Evolutionary conservation across 2,113 vertebrate species (phyloP).

Genomic region (Hipposideros armiger): DNA sequence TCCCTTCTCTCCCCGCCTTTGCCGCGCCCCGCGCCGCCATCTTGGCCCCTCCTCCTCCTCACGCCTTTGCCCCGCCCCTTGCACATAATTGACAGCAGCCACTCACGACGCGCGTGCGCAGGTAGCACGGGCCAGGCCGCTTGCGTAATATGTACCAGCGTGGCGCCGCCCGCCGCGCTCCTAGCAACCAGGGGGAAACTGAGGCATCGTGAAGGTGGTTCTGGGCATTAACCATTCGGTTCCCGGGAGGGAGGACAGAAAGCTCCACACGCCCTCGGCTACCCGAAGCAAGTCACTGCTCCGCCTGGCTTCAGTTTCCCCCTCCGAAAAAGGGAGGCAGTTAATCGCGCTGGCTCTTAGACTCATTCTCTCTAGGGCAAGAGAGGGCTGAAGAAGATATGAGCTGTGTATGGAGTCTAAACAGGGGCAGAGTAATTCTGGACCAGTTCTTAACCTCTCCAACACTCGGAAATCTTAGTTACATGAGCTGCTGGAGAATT

Average conservation of each 20-base stretch:
- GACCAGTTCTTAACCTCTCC: neutral
- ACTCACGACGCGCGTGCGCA: slow-evolving; percentile 52
- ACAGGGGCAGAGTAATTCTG: neutral
- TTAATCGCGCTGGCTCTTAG: neutral
- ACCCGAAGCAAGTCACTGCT: neutral
- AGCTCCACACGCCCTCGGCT: neutral
- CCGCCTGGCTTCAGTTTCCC: neutral
- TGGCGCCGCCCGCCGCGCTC: accelerated
- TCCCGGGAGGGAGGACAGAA: neutral
- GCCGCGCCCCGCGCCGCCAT: slow-evolving; percentile 46
- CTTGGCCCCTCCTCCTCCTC: neutral
- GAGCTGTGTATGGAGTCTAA: neutral
- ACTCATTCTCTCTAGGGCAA: neutral
- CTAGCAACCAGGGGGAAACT: accelerated
- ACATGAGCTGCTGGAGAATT: neutral
- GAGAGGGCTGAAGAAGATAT: neutral
- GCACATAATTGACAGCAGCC: neutral
- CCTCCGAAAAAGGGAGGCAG: neutral
- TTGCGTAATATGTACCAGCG: neutral
- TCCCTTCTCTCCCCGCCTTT: neutral
- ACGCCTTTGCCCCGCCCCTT: slow-evolving; percentile 27
- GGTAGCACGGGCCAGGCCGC: accelerated
- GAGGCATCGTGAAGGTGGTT: accelerated
- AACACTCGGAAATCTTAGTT: neutral
- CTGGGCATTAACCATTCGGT: neutral